Percentiles rank a stretch among this genome's conserved stretches.
Conservation (phyloP, 2,113 vertebrate species). For the Ranitomeya variabilis region DNA sequence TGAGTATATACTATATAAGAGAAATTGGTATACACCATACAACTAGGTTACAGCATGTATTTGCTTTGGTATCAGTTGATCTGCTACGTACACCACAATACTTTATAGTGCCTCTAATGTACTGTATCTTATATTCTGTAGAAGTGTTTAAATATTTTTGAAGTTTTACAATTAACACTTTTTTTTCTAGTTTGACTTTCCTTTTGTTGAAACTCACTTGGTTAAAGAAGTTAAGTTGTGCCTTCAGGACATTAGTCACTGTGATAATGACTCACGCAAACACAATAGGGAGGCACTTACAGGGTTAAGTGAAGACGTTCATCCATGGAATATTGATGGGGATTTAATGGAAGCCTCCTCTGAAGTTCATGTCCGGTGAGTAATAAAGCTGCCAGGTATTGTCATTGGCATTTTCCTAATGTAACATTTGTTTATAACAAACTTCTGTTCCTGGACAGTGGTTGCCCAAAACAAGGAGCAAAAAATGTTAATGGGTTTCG, state of each 20-base stretch:
- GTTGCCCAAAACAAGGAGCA: too few species aligned
- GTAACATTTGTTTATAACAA: too few species aligned
- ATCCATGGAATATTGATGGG: slow-evolving; percentile 85
- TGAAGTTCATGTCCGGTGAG: slow-evolving; percentile 77
- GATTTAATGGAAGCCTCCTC: slow-evolving; percentile 76
- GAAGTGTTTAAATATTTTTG: neutral
- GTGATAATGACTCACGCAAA: slow-evolving; percentile 53
- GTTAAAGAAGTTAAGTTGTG: slow-evolving; percentile 78
- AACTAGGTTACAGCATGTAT: neutral
- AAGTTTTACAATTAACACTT: neutral
- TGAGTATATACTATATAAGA: neutral
- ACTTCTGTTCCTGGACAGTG: too few species aligned
- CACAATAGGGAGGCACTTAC: slow-evolving; percentile 55
- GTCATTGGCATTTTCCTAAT: neutral
- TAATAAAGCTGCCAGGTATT: neutral
- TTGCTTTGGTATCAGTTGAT: neutral
- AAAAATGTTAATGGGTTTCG: too few species aligned
- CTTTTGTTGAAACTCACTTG: slow-evolving; percentile 82
- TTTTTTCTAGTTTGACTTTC: slow-evolving; percentile 75
- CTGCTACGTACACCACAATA: neutral
- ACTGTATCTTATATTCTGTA: neutral
- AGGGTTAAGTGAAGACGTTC: slow-evolving; percentile 66
- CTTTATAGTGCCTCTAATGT: neutral
- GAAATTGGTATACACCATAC: neutral
- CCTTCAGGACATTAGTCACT: slow-evolving; percentile 54